Percentiles rank a stretch among this genome's conserved stretches.
phyloP scores from a whole-genome alignment of 2,113 vertebrate genomes.

The Monarcha castaneiventris region DNA sequence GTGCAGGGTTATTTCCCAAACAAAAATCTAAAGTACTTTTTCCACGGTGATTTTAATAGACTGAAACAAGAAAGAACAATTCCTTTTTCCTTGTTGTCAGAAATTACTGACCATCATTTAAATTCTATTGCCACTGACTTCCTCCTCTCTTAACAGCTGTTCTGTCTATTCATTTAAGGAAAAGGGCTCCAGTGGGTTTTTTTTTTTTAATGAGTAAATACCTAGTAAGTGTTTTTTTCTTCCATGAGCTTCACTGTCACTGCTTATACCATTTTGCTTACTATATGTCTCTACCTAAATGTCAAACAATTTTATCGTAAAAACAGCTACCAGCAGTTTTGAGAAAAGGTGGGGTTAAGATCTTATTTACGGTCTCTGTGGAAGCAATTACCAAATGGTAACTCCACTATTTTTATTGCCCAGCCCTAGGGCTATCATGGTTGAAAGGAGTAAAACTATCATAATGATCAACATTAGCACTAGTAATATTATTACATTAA shows the following conservation, averaged over 20 bases:
- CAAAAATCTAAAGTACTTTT: not conserved
- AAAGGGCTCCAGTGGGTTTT: fast-evolving
- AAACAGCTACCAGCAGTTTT: not conserved
- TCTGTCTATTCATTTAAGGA: not conserved
- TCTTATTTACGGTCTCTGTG: not conserved
- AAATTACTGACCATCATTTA: not conserved
- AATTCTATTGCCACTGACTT: not conserved
- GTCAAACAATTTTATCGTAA: not conserved
- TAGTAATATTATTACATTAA: not conserved
- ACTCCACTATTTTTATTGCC: not conserved
- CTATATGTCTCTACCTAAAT: not conserved
- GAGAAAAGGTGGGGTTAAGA: not conserved
- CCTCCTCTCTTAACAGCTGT: not conserved
- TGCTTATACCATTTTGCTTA: not conserved
- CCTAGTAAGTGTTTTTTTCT: not conserved
- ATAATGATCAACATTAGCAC: not conserved
- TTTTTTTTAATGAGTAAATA: not conserved
- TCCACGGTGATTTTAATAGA: not conserved
- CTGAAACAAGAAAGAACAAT: not conserved
- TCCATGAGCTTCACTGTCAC: not conserved
- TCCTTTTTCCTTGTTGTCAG: not conserved
- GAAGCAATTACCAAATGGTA: not conserved
- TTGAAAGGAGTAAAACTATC: not conserved
- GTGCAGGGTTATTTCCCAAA: not conserved
- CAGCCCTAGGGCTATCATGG: not conserved